These are phyloP conservation scores for Theocolax elegans DNA, from an alignment of 1,140 invertebrate genomes.

Conservation along the genomic window DNA sequence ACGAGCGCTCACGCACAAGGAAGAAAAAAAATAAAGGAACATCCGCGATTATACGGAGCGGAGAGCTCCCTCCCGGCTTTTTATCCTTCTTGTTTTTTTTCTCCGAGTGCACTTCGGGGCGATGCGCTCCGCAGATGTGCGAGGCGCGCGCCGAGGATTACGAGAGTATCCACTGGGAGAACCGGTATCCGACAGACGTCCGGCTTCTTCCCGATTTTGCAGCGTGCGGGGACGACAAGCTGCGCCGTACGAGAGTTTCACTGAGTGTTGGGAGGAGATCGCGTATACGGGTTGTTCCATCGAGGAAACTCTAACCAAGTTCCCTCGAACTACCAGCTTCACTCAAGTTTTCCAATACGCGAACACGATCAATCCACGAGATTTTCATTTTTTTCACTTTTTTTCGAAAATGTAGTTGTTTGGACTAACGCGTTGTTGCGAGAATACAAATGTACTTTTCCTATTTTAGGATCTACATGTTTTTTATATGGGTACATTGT, in stretches of 20 bases:
- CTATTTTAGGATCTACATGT: too few species aligned
- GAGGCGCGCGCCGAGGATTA: constrained; percentile 14
- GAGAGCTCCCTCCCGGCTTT: constrained; percentile 17
- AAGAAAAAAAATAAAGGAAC: neutral
- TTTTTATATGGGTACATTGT: too few species aligned
- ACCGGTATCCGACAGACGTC: constrained; percentile 41
- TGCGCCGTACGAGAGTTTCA: neutral
- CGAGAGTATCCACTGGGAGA: constrained; percentile 22
- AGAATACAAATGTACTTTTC: too few species aligned
- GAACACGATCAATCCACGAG: too few species aligned
- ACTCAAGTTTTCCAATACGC: too few species aligned
- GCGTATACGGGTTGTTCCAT: neutral
- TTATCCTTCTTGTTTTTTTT: constrained; percentile 18
- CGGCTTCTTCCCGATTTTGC: constrained; percentile 37
- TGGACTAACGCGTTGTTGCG: too few species aligned
- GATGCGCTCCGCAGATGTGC: constrained; percentile 37
- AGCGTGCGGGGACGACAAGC: neutral
- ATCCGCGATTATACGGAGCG: constrained; percentile 9
- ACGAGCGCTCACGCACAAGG: constrained; percentile 15
- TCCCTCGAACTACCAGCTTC: too few species aligned
- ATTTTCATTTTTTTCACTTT: too few species aligned
- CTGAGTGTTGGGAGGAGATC: neutral
- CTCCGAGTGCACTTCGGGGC: constrained; percentile 15
- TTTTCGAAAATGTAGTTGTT: too few species aligned
- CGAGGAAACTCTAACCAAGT: too few species aligned